These are phyloP conservation scores for Zelleria hepariella DNA, from an alignment of 2,888 invertebrate species.

Conservation along the genomic window DNA sequence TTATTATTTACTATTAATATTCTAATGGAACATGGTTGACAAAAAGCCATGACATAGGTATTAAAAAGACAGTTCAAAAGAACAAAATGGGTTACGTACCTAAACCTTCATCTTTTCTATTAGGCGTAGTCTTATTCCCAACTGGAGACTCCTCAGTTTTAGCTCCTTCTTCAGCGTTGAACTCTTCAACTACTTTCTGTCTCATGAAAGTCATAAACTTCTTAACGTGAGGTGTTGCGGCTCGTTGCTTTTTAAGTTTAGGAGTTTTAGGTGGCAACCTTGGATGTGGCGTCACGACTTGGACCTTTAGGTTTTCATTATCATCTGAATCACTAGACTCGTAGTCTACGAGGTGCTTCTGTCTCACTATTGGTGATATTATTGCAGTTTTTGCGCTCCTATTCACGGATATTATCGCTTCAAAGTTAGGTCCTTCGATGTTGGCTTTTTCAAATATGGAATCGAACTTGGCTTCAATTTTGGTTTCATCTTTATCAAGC, in stretches of 20 bases:
- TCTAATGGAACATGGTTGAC: no score
- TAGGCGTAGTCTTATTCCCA: constrained; percentile 30
- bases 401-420: constrained; percentile 42
- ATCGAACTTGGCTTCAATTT: constrained; percentile 47
- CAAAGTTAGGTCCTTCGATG: constrained; percentile 33
- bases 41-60: no score
- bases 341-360: constrained; percentile 52
- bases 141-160: constrained; percentile 28
- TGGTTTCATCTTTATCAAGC: constrained; percentile 24
- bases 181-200: constrained; percentile 41
- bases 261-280: constrained; percentile 41
- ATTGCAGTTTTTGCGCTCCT: constrained; percentile 50
- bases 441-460: constrained; percentile 43
- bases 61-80: not conserved
- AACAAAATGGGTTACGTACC: constrained; percentile 28
- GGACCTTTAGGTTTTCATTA: constrained; percentile 17
- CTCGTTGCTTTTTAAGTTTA: constrained; percentile 34
- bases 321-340: constrained; percentile 33
- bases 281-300: constrained; percentile 33
- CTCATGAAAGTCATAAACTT: constrained; percentile 39
- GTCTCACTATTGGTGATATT: constrained; percentile 51
- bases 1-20: no score
- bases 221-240: constrained; percentile 52
- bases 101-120: constrained; percentile 25
- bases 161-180: constrained; percentile 24